phyloP scores from a whole-genome alignment of 2,113 vertebrate genomes.

The Sceloporus undulatus region DNA sequence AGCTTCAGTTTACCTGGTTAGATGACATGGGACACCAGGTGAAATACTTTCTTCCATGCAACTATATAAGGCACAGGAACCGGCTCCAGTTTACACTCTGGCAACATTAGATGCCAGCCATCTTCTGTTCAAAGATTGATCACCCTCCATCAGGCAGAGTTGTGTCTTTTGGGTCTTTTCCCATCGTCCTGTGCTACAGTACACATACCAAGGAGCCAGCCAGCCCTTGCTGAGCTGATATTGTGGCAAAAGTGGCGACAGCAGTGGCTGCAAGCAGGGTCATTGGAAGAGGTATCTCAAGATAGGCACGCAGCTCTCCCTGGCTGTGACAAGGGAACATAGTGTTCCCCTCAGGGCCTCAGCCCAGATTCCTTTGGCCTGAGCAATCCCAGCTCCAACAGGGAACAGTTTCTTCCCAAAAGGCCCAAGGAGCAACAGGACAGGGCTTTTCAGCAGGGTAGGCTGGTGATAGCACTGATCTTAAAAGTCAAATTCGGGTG shows the following conservation, averaged over 20 bases:
- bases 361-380: not conserved
- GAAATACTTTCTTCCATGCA: too few species aligned
- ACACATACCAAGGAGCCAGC: rapidly evolving
- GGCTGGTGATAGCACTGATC: too few species aligned
- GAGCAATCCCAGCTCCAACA: not conserved
- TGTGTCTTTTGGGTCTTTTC: constrained; percentile 44
- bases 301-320: not conserved
- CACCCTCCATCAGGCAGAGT: constrained; percentile 40
- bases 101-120: not conserved
- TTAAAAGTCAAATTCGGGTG: not conserved
- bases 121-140: not conserved
- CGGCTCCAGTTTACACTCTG: too few species aligned
- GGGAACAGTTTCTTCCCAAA: not conserved
- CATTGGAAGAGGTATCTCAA: constrained; percentile 14
- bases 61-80: too few species aligned
- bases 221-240: not conserved
- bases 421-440: not conserved
- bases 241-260: not conserved
- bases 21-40: too few species aligned
- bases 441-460: too few species aligned
- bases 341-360: not conserved
- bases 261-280: not conserved
- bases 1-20: too few species aligned
- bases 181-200: not conserved
- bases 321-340: rapidly evolving